Conservation (phyloP, 2,888 invertebrate species). For the Tenthredo amoena region DNA sequence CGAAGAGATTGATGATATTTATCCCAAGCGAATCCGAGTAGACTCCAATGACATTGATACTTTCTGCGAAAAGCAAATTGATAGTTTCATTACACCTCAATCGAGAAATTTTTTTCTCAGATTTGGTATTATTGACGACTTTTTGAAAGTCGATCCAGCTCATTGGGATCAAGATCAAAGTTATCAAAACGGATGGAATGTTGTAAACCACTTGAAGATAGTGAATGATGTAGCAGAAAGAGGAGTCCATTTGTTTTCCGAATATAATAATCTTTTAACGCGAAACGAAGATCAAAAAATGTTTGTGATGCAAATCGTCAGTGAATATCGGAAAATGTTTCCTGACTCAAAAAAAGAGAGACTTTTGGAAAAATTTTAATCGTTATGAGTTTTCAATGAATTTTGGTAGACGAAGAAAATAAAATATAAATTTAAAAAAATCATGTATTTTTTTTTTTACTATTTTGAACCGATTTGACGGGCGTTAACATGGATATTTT, state of each 20-base stretch:
- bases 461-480: conserved; percentile 39
- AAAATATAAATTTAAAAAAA: conserved; percentile 19
- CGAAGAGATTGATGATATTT: too few species aligned
- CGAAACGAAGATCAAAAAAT: conserved; percentile 23
- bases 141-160: too few species aligned
- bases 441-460: conserved; percentile 10
- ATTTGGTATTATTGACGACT: too few species aligned
- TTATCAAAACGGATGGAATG: too few species aligned
- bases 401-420: neutral
- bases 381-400: neutral
- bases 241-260: conserved; percentile 33
- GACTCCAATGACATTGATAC: too few species aligned
- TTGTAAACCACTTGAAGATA: too few species aligned
- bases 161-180: too few species aligned
- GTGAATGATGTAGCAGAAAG: too few species aligned
- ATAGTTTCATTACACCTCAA: too few species aligned
- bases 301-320: conserved; percentile 45
- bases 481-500: neutral
- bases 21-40: too few species aligned
- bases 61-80: too few species aligned
- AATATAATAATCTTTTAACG: conserved; percentile 38
- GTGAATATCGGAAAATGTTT: conserved; percentile 45
- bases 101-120: too few species aligned
- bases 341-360: neutral
- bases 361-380: neutral